Evolutionary conservation across 2,797 vertebrate species (phyloP).

Genomic region (Hapalemur alaotrensis): DNA sequence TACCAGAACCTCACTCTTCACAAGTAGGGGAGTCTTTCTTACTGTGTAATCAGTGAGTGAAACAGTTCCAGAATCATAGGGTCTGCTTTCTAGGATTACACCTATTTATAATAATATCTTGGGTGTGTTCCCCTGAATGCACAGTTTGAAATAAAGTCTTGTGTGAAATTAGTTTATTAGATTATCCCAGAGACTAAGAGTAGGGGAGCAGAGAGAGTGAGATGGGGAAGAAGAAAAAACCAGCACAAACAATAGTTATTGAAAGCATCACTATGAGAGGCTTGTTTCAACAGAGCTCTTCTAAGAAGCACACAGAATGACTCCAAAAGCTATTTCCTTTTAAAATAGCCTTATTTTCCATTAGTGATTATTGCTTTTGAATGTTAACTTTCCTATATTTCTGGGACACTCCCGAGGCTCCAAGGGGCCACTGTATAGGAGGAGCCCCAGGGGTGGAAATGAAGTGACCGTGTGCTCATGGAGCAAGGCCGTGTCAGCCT

Average conservation of each 20-base stretch:
- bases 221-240: neutral
- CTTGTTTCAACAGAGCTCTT: neutral
- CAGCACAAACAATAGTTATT: neutral
- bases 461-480: accelerated
- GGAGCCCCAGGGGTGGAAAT: neutral
- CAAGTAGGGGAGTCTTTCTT: neutral
- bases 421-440: accelerated
- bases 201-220: neutral
- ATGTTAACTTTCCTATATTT: neutral
- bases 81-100: neutral
- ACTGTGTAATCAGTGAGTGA: neutral
- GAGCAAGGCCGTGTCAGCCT: neutral
- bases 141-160: neutral
- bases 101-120: neutral
- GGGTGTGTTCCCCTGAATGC: neutral
- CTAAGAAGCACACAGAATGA: neutral
- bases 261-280: neutral
- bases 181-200: neutral
- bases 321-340: neutral
- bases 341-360: neutral
- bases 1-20: neutral
- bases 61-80: neutral
- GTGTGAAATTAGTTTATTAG: neutral
- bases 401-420: neutral
- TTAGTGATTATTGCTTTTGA: neutral